Conservation (phyloP, 2,888 invertebrate species). For the Meandrusa payeni region DNA sequence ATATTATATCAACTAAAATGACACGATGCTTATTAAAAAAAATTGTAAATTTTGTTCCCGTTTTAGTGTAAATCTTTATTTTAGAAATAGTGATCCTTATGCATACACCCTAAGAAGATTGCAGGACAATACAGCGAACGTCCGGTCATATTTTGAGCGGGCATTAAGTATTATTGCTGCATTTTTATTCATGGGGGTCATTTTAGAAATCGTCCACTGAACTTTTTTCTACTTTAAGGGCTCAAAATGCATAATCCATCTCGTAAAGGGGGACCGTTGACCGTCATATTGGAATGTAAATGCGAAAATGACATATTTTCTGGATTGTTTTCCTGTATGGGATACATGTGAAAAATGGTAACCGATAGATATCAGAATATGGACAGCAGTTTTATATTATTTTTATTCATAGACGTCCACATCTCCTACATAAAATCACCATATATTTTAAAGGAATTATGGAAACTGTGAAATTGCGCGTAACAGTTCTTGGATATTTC, state of each 20-base stretch:
- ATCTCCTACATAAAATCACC: constrained; percentile 3
- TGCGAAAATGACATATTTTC: constrained; percentile 29
- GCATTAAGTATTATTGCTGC: constrained; percentile 70
- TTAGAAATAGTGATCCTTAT: too few species aligned
- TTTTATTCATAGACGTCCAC: constrained; percentile 6
- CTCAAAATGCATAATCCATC: constrained; percentile 33
- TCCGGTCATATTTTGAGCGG: constrained; percentile 62
- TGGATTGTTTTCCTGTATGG: constrained; percentile 24
- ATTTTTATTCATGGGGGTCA: constrained; percentile 76
- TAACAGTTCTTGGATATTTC: too few species aligned
- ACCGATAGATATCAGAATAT: constrained; percentile 3
- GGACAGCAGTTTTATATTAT: constrained; percentile 1
- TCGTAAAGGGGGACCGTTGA: constrained; percentile 31
- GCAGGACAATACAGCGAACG: constrained; percentile 50
- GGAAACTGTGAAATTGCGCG: too few species aligned
- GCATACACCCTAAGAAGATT: constrained; percentile 29
- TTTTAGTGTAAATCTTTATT: too few species aligned
- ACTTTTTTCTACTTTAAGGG: constrained; percentile 36
- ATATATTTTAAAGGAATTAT: constrained; percentile 8
- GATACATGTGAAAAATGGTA: constrained; percentile 3
- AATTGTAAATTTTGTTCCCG: too few species aligned
- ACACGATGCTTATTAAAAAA: too few species aligned
- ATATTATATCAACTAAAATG: too few species aligned
- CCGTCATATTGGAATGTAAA: constrained; percentile 35
- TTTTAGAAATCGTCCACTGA: constrained; percentile 53